Conservation (phyloP, 2,113 vertebrate species). For the Climacteris rufus region DNA sequence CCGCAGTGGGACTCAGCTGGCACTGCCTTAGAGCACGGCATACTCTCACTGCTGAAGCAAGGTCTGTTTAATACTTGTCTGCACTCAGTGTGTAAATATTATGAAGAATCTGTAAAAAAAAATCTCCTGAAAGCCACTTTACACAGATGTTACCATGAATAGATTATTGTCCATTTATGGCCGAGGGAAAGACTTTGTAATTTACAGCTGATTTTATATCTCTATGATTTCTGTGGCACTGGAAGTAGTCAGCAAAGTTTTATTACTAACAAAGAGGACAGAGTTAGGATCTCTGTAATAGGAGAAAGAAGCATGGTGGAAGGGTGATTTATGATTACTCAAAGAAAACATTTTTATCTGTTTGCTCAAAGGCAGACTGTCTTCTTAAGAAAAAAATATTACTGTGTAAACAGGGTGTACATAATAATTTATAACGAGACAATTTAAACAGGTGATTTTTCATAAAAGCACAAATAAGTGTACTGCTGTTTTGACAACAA, state of each 20-base stretch:
- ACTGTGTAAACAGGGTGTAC: neutral
- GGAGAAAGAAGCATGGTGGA: neutral
- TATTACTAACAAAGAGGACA: conserved; percentile 5
- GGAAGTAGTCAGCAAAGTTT: conserved; percentile 7
- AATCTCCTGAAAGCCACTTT: conserved; percentile 1
- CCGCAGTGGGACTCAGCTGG: neutral
- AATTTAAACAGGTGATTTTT: neutral
- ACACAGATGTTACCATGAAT: neutral
- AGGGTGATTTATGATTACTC: neutral
- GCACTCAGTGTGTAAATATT: conserved; percentile 30
- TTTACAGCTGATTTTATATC: conserved; percentile 9
- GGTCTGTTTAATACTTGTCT: conserved; percentile 16
- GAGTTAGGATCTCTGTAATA: neutral
- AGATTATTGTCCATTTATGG: conserved; percentile 52
- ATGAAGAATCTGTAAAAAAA: conserved; percentile 28
- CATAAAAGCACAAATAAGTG: neutral
- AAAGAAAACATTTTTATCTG: neutral
- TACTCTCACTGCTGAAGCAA: neutral
- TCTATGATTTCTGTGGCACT: neutral
- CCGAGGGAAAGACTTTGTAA: neutral
- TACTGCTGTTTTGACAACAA: neutral
- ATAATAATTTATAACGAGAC: neutral
- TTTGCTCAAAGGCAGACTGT: neutral
- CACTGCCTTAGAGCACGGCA: accelerated
- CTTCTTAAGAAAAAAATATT: conserved; percentile 8